Percentiles rank a stretch among this genome's conserved stretches.
These are phyloP conservation scores for Panzeria rudis DNA, from an alignment of 2,888 invertebrate genomes.

Conservation along the genomic window DNA sequence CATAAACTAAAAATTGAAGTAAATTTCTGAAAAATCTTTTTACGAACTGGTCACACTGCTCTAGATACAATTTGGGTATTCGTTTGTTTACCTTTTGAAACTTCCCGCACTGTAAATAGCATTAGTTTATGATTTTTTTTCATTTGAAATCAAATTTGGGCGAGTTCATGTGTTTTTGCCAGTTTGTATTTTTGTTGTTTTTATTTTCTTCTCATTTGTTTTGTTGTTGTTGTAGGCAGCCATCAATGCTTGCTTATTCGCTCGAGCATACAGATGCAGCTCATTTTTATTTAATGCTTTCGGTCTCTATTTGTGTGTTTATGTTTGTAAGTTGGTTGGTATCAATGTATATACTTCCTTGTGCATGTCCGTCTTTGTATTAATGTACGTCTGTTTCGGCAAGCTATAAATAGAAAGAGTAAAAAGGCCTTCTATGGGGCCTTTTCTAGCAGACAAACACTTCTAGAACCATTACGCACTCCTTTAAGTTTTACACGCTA, in stretches of 20 bases:
- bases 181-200: not conserved
- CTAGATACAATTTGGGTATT: not conserved
- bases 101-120: not conserved
- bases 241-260: conserved; percentile 64
- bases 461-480: no score
- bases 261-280: conserved; percentile 51
- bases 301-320: conserved; percentile 29
- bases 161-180: conserved; percentile 1
- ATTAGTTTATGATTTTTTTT: not conserved
- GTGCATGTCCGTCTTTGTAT: no score
- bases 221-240: conserved; percentile 46
- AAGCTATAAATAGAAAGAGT: no score
- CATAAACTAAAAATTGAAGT: no score
- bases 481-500: no score
- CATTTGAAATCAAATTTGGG: not conserved
- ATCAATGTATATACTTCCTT: not conserved
- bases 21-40: no score
- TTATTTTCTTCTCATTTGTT: not conserved
- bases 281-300: conserved; percentile 45
- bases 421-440: no score
- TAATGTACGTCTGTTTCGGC: no score
- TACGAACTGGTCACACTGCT: not conserved
- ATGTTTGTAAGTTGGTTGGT: conserved; percentile 21
- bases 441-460: no score
- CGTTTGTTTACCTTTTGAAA: not conserved